Evolutionary conservation across 2,113 vertebrate genomes (phyloP).

Genomic region (Ahaetulla prasina): DNA sequence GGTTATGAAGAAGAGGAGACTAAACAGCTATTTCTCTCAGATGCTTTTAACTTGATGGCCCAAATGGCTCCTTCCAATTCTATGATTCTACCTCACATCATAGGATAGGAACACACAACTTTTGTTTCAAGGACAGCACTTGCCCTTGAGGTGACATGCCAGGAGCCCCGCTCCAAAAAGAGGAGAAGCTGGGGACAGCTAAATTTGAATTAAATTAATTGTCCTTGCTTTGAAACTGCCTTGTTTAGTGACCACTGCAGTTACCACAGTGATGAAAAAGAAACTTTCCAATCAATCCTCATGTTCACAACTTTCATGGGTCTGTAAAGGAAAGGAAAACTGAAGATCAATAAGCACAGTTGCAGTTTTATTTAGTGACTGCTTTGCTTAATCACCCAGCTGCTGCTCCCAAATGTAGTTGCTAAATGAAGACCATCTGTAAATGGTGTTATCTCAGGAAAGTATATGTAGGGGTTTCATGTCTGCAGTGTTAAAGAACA

Average conservation of each 20-base stretch:
- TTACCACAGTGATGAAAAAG: neutral
- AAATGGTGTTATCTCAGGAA: neutral
- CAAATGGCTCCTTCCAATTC: neutral
- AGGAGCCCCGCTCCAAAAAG: neutral
- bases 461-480: neutral
- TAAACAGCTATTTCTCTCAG: neutral
- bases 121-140: neutral
- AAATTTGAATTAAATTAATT: neutral
- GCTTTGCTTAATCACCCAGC: neutral
- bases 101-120: neutral
- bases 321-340: neutral
- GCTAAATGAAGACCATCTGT: neutral
- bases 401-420: neutral
- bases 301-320: neutral
- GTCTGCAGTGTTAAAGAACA: neutral
- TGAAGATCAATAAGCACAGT: neutral
- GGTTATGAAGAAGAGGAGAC: neutral
- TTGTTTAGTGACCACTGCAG: neutral
- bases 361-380: neutral
- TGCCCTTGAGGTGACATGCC: neutral
- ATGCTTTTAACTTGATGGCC: neutral
- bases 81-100: neutral
- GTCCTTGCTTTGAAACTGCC: neutral
- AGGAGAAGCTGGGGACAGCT: neutral
- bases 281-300: neutral